A percentile compares a stretch with the other conserved stretches of the same genome.
These are phyloP conservation scores for Resseliella maxima DNA, from an alignment of 2,888 invertebrate genomes.

Conservation along the genomic window DNA sequence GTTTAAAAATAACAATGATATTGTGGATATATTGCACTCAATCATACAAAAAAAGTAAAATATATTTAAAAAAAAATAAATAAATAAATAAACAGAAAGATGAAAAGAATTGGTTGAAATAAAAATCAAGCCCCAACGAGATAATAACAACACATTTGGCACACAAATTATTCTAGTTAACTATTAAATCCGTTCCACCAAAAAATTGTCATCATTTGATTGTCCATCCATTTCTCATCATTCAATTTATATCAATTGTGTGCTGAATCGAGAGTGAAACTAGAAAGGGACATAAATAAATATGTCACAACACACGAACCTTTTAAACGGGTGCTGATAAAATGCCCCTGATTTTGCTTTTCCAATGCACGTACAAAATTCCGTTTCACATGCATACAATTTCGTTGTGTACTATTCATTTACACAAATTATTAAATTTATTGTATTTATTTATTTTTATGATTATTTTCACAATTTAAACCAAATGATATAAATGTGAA, in stretches of 20 bases:
- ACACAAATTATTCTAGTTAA: too few species aligned
- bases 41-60: background rate
- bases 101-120: too few species aligned
- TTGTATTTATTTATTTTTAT: too few species aligned
- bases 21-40: background rate
- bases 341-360: conserved; percentile 2
- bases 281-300: background rate
- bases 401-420: background rate
- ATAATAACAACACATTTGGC: too few species aligned
- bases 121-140: too few species aligned
- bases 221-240: conserved; percentile 10
- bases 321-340: conserved; percentile 38
- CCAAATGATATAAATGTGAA: background rate
- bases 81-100: too few species aligned
- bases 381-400: background rate
- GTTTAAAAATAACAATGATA: background rate
- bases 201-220: background rate
- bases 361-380: background rate
- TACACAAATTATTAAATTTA: background rate
- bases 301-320: conserved; percentile 39
- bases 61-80: background rate
- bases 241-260: conserved; percentile 46
- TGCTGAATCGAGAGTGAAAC: background rate
- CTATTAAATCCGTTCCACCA: background rate
- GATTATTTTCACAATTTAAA: too few species aligned